Percentiles rank a stretch among this genome's conserved stretches.
Evolutionary conservation across 2,888 invertebrate species (phyloP).

Genomic region (Dryocosmus kuriphilus): DNA sequence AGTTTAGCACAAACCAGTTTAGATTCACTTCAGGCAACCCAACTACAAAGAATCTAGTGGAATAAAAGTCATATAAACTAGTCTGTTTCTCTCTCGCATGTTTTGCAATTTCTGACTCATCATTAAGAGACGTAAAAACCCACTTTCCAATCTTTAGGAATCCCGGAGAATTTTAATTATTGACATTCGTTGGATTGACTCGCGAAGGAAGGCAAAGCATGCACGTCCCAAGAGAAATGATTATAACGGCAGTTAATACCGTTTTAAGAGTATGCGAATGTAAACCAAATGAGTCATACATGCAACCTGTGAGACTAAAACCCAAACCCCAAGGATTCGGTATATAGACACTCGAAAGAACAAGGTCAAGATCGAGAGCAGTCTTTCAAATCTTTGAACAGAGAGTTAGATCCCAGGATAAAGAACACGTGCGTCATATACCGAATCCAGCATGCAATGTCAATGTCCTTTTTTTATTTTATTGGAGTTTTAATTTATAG

Average conservation of each 20-base stretch:
- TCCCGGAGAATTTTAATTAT: conserved; percentile 1
- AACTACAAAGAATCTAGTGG: neutral
- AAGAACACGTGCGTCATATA: conserved; percentile 12
- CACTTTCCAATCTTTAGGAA: conserved; percentile 7
- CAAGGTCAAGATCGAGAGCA: neutral
- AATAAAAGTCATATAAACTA: neutral
- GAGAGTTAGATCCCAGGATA: conserved; percentile 12
- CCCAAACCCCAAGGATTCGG: conserved; percentile 26
- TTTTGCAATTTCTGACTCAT: conserved; percentile 26
- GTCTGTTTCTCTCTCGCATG: neutral
- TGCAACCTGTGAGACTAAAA: conserved; percentile 33
- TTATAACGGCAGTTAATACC: conserved; percentile 33
- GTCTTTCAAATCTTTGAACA: neutral
- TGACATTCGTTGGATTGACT: conserved; percentile 14
- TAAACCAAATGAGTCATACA: conserved; percentile 35
- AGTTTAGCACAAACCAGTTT: neutral
- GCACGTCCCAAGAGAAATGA: conserved; percentile 25
- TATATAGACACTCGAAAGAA: neutral
- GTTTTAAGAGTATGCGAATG: conserved; percentile 13
- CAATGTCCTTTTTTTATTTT: conserved; percentile 1
- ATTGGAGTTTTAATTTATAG: neutral
- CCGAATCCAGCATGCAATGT: conserved; percentile 33
- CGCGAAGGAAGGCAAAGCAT: conserved; percentile 21
- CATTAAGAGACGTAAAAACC: conserved; percentile 2
- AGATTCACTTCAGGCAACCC: neutral